These are phyloP conservation scores for Patella caerulea DNA, from an alignment of 2,888 invertebrate species.

Conservation along the genomic window DNA sequence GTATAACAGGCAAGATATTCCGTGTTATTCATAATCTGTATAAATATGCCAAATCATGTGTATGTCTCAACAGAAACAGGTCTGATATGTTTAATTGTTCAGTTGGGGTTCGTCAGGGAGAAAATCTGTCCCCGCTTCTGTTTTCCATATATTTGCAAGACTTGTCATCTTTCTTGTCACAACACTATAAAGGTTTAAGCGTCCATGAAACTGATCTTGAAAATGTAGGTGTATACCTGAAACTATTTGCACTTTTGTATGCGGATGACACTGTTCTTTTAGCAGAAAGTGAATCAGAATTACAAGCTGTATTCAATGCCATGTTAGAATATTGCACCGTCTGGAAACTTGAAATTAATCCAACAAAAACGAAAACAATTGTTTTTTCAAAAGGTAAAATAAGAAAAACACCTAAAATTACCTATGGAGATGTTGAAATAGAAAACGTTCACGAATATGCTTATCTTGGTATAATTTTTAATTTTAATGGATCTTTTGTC, in stretches of 20 bases:
- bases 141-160: constrained; percentile 3
- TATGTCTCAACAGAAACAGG: background rate
- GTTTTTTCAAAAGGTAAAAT: constrained; percentile 17
- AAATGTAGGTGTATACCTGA: background rate
- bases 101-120: background rate
- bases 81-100: background rate
- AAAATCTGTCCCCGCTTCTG: background rate
- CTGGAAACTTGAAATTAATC: constrained; percentile 21
- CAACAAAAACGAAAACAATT: constrained; percentile 14
- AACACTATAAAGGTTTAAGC: background rate
- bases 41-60: background rate
- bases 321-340: constrained; percentile 20
- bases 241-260: constrained; percentile 22
- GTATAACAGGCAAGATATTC: background rate
- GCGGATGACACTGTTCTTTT: constrained; percentile 26
- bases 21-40: background rate
- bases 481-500: constrained; percentile 4
- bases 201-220: background rate
- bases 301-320: constrained; percentile 19
- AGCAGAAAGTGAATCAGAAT: constrained; percentile 10
- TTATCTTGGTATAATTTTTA: constrained; percentile 18
- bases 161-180: background rate
- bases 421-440: constrained; percentile 7
- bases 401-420: background rate
- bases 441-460: constrained; percentile 20